Conservation (phyloP, 2,113 vertebrate genomes). For the Antechinus stuartii region DNA sequence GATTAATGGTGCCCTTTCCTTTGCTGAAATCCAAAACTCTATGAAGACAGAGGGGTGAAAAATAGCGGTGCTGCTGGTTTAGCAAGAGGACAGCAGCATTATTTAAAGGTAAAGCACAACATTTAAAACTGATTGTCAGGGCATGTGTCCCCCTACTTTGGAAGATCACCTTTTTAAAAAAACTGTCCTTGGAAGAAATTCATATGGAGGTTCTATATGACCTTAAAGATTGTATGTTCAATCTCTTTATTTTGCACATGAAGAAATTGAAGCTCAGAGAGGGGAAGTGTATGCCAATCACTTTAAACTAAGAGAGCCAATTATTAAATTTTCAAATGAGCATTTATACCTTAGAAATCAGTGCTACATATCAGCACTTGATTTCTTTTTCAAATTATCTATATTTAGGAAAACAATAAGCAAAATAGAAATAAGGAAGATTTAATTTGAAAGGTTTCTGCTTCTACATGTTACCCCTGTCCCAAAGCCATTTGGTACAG, state of each 20-base stretch:
- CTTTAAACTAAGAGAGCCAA: background rate
- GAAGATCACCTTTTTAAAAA: background rate
- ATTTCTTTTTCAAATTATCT: background rate
- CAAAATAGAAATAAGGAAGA: background rate
- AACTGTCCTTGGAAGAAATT: conserved; percentile 39
- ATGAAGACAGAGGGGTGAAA: background rate
- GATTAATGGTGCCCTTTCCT: background rate
- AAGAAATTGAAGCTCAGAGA: background rate
- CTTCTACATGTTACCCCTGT: background rate
- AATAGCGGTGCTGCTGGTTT: background rate
- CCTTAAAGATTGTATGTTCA: conserved; percentile 33
- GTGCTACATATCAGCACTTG: background rate
- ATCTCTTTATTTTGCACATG: background rate
- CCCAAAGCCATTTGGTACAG: background rate
- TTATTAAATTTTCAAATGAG: background rate
- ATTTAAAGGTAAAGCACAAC: conserved; percentile 34
- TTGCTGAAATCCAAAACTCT: background rate
- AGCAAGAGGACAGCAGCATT: background rate
- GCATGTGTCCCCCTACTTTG: background rate
- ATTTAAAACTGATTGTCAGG: conserved; percentile 20
- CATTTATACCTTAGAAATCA: background rate
- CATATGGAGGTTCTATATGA: background rate
- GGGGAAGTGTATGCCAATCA: background rate
- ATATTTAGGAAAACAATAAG: background rate
- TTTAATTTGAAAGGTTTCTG: background rate